Evolutionary conservation across 1,140 invertebrate genomes (phyloP).

Genomic region (Drosophila sproati): DNA sequence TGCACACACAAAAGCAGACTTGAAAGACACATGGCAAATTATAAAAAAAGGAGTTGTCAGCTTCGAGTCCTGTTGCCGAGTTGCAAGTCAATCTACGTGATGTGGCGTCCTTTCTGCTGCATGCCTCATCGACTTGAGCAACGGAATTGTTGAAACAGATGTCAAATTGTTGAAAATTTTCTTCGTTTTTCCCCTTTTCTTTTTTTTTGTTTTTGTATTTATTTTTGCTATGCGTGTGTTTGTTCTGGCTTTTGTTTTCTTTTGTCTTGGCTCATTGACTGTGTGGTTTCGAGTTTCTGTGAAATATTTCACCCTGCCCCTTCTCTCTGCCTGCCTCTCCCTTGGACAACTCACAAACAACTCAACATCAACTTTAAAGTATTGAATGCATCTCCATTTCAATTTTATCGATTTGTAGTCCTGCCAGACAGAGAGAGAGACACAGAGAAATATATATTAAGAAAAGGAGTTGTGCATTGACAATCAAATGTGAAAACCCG

Average conservation of each 20-base stretch:
- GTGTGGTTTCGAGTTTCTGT: conserved; percentile 74
- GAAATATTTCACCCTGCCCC: conserved; percentile 44
- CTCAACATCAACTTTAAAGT: not conserved
- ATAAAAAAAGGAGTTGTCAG: conserved; percentile 18
- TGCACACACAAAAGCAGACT: conserved; percentile 1
- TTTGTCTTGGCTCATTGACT: conserved; percentile 80
- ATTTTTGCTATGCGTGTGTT: conserved; percentile 54
- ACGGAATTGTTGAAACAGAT: conserved; percentile 74
- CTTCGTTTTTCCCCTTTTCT: conserved; percentile 17
- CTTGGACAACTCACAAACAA: conserved; percentile 3
- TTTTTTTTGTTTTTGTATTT: conserved; percentile 49
- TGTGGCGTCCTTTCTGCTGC: conserved; percentile 46
- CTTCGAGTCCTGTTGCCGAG: conserved; percentile 20
- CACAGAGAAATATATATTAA: too few relatives aligned
- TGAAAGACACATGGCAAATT: not conserved
- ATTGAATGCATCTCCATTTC: conserved; percentile 41
- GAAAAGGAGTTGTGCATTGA: conserved; percentile 25
- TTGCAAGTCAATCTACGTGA: conserved; percentile 78
- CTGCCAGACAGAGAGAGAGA: not conserved
- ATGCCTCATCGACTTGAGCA: conserved; percentile 47
- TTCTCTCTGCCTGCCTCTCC: not conserved
- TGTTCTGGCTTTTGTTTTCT: conserved; percentile 59
- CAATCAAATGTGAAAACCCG: conserved; percentile 14
- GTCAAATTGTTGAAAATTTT: conserved; percentile 77
- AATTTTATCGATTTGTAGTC: conserved; percentile 36